Evolutionary conservation across 2,113 vertebrate genomes (phyloP).

Genomic region (Crotophaga sulcirostris): DNA sequence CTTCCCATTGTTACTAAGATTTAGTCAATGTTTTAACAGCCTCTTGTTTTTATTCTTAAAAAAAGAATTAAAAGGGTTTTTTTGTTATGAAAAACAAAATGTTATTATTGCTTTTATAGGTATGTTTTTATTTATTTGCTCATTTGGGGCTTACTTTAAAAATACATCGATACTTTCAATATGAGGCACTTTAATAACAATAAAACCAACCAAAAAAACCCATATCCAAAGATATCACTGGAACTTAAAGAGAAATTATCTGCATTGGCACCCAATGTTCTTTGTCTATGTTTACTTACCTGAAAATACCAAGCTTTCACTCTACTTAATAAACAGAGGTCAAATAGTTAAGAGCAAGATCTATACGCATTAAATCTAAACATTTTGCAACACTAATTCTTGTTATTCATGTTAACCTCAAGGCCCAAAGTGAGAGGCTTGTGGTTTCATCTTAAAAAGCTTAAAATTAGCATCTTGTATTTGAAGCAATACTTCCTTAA

Average conservation of each 20-base stretch:
- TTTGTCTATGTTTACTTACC: neutral
- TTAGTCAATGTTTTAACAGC: neutral
- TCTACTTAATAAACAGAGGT: neutral
- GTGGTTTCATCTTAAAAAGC: neutral
- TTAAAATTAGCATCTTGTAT: neutral
- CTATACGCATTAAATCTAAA: neutral
- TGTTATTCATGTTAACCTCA: neutral
- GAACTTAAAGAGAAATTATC: neutral
- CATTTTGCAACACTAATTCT: neutral
- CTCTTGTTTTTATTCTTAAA: neutral
- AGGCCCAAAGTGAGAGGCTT: neutral
- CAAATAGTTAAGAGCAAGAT: neutral
- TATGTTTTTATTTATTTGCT: neutral
- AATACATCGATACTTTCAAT: neutral
- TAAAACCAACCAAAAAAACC: neutral
- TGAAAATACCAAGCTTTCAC: neutral
- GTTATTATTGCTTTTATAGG: neutral
- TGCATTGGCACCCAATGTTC: neutral
- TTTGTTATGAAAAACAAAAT: neutral
- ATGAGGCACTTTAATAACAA: neutral
- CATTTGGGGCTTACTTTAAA: neutral
- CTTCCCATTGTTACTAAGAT: neutral
- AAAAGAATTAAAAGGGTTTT: neutral
- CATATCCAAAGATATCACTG: neutral
- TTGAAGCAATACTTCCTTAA: neutral